phyloP scores from a whole-genome alignment of 2,797 vertebrate species.

The Girardinus metallicus region DNA sequence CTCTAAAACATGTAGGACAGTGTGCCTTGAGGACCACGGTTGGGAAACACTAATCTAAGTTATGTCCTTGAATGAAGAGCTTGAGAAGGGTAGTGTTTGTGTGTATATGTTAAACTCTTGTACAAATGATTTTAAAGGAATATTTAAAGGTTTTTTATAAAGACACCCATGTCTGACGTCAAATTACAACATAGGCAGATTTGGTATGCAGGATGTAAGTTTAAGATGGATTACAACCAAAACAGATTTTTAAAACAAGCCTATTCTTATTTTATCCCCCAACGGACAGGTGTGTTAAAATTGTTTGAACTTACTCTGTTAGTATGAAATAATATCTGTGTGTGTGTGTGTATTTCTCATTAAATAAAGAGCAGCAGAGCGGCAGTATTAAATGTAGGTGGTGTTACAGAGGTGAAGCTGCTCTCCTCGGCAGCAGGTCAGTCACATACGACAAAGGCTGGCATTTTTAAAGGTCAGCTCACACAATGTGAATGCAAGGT shows the following conservation, averaged over 20 bases:
- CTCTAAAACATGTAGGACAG: too few relatives aligned
- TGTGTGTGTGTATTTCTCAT: neutral
- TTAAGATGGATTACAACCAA: constrained; percentile 53
- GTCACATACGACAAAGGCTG: constrained; percentile 55
- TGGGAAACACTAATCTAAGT: too few relatives aligned
- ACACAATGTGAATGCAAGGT: constrained; percentile 37
- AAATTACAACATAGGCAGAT: constrained; percentile 34
- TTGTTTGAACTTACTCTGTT: constrained; percentile 19
- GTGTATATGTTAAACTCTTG: constrained; percentile 38
- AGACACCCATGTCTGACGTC: constrained; percentile 54
- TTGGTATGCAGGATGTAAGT: constrained; percentile 30
- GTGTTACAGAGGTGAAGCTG: constrained; percentile 23
- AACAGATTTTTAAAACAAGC: constrained; percentile 34
- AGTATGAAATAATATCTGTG: neutral
- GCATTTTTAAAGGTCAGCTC: constrained; percentile 74
- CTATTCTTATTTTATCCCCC: constrained; percentile 13
- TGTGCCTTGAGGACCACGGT: too few relatives aligned
- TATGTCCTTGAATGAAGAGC: constrained; percentile 41
- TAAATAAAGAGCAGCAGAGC: constrained; percentile 12
- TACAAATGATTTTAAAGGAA: constrained; percentile 48
- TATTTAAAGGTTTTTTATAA: constrained; percentile 40
- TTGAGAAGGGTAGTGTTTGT: constrained; percentile 20
- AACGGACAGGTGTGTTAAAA: constrained; percentile 3
- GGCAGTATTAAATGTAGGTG: constrained; percentile 28
- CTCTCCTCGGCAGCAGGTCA: constrained; percentile 42